Percentiles rank a stretch among this genome's conserved stretches.
Evolutionary conservation across 2,113 vertebrate species (phyloP).

Genomic region (Scopus umbretta): DNA sequence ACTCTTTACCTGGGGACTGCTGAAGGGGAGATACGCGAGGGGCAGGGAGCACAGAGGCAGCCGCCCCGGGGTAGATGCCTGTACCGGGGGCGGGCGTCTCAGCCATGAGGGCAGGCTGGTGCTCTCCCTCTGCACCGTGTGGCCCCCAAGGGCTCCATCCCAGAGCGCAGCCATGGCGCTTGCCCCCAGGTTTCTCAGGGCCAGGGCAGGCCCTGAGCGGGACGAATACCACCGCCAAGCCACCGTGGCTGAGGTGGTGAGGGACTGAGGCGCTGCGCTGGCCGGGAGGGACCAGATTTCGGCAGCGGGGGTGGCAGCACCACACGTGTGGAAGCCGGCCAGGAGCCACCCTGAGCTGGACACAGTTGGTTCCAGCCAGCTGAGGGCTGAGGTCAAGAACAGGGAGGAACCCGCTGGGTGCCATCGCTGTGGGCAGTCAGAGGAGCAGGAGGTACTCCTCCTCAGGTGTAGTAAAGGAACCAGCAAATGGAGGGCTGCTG

Average conservation of each 20-base stretch:
- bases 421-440: neutral
- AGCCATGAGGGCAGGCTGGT: rapidly evolving
- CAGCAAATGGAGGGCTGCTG: neutral
- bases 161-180: rapidly evolving
- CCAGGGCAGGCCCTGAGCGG: neutral
- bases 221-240: rapidly evolving
- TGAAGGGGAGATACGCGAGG: rapidly evolving
- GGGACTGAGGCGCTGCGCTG: neutral
- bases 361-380: neutral
- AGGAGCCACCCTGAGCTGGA: neutral
- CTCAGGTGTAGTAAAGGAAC: neutral
- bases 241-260: neutral
- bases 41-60: neutral
- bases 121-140: neutral
- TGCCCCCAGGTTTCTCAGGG: neutral
- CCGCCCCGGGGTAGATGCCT: rapidly evolving
- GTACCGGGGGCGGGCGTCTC: rapidly evolving
- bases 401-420: neutral
- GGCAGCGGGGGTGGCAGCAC: neutral
- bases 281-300: neutral
- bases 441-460: neutral
- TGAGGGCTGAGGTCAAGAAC: neutral
- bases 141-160: neutral
- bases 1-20: neutral
- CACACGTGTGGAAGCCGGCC: rapidly evolving